These are phyloP conservation scores for Isotomurus palustris DNA, from an alignment of 2,888 invertebrate species.

Conservation along the genomic window DNA sequence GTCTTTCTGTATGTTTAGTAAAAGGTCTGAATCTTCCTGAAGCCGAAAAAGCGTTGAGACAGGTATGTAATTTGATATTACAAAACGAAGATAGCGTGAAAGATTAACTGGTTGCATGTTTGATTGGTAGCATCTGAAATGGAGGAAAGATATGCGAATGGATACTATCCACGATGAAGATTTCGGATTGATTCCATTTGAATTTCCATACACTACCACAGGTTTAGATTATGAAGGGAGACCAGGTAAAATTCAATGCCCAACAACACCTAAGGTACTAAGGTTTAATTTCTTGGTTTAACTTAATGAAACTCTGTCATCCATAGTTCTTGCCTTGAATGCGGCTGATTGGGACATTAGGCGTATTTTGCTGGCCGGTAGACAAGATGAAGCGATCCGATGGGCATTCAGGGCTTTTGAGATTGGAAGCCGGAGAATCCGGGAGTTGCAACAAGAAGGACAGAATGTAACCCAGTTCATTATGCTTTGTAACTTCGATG, in stretches of 20 bases:
- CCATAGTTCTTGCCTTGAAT: constrained; percentile 2
- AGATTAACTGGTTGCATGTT: not conserved
- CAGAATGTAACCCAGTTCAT: constrained; percentile 10
- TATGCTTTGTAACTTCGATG: constrained; percentile 9
- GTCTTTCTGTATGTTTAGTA: constrained; percentile 4
- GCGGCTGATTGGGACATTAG: constrained; percentile 13
- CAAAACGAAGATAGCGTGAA: not conserved
- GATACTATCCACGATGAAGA: constrained; percentile 5
- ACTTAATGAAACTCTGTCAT: not conserved
- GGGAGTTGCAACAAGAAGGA: not conserved
- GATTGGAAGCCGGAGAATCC: not conserved
- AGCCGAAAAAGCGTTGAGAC: not conserved
- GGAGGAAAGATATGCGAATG: not conserved
- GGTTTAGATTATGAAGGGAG: constrained; percentile 7
- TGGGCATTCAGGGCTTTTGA: constrained; percentile 5
- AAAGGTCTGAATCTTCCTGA: constrained; percentile 1
- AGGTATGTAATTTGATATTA: constrained; percentile 1
- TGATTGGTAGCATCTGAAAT: constrained; percentile 3
- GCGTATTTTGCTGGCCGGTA: not conserved
- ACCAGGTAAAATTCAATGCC: constrained; percentile 2
- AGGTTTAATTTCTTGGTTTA: too few relatives aligned
- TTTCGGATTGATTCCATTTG: not conserved
- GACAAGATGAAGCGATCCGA: not conserved
- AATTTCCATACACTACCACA: constrained; percentile 4
- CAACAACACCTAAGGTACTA: not conserved